Base-by-base conservation (phyloP, 2,888 invertebrate species). In the Gastracanthus pulcherrimus region DNA sequence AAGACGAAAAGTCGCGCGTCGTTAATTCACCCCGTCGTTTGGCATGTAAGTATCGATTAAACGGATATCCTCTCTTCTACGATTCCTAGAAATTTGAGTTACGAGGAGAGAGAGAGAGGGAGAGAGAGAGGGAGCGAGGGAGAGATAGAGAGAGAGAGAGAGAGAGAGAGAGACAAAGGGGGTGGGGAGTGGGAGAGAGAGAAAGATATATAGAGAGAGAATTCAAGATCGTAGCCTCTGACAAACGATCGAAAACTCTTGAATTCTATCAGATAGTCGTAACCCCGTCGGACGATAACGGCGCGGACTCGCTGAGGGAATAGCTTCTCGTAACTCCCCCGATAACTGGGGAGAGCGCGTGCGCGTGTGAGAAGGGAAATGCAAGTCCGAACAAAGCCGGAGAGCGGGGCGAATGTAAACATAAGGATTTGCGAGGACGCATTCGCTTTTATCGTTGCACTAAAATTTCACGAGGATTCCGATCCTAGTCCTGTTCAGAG, bases 261-360 rank as follows among this genome's bases (percentile, higher is more conserved):
- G 66, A 64, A 78, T 78, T 78, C 72, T 66, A 78, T 78, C 66
- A 70, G 78, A 72, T 58, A 72, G 72, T 78, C 72, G 78, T 78
- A 78, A 72, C 55, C 72, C 55, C 29, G 55, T 55, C 55, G 36
- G 55, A n/a, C n/a, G 78, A 72, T 78, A 72, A 66, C 66, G 34
- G 58, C 16, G 34, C 2, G 69, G 76, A 67, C 26, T 69, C n/a
- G 62, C 60, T 58, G 69, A 76, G 34, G 58, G 60, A 76, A 76
- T 76, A n/a, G 77, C 62, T 77, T 45, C 45, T 77, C 77, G 69
- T 77, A 77, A 77, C 69, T 77, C 70, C 36, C 29, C 31, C 62
- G 62, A 77, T 70, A 62, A 77, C 60, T 77, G 26, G 36, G 55
- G 23, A 23, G 34, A 31, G 26, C 6, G 55, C 29, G 31, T 16